Conservation (phyloP, 1,140 invertebrate species). For the Drosophila triauraria region DNA sequence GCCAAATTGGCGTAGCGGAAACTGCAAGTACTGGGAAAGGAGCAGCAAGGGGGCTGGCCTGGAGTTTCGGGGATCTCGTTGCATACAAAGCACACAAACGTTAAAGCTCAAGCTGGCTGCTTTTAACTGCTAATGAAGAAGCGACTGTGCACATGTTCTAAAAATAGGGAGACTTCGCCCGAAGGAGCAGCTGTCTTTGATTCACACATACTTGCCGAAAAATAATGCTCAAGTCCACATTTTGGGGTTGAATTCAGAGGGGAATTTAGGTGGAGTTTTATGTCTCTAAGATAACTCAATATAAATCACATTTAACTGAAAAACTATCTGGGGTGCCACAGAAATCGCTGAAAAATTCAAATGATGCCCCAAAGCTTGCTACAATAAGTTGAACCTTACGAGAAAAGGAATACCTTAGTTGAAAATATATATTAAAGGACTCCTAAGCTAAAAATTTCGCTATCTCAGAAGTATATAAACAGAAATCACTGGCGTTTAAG, state of each 20-base stretch:
- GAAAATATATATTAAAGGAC: no score
- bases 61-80: slow-evolving; percentile 1
- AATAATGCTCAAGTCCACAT: not conserved
- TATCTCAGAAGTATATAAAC: no score
- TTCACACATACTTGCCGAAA: slow-evolving; percentile 6
- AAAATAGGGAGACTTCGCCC: not conserved
- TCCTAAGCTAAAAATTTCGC: no score
- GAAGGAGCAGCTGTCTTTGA: not conserved
- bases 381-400: no score
- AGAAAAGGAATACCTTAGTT: no score
- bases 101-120: slow-evolving; percentile 36
- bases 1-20: slow-evolving; percentile 64
- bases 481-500: no score
- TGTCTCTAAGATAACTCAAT: not conserved
- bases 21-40: slow-evolving; percentile 13
- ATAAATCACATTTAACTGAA: not conserved
- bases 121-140: slow-evolving; percentile 75
- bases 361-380: no score
- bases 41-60: not conserved
- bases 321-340: not conserved
- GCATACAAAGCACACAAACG: slow-evolving; percentile 47
- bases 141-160: slow-evolving; percentile 14
- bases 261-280: not conserved
- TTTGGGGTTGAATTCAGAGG: not conserved
- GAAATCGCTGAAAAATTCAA: no score